phyloP scores from a whole-genome alignment of 2,113 vertebrate species.

The Sinocyclocheilus rhinocerous region DNA sequence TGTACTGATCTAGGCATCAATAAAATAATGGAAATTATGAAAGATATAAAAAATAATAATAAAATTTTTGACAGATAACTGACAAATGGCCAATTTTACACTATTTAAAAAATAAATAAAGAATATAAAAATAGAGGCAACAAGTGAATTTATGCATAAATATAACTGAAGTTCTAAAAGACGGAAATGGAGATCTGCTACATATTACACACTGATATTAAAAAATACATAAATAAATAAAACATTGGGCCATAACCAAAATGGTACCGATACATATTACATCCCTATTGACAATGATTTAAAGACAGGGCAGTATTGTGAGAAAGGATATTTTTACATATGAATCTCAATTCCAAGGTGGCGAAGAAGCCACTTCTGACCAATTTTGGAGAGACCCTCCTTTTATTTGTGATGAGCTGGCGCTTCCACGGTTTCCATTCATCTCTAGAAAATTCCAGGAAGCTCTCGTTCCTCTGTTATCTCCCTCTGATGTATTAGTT shows the following conservation, averaged over 20 bases:
- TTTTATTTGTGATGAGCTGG: slow-evolving; percentile 1
- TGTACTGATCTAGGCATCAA: no score
- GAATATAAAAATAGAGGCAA: not conserved
- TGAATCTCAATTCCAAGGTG: not conserved
- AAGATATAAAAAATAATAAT: no score
- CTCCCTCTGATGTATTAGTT: slow-evolving; percentile 15
- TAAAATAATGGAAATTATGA: not conserved
- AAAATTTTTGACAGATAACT: no score
- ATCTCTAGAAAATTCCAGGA: slow-evolving; percentile 37
- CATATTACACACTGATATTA: no score
- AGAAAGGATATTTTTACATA: not conserved
- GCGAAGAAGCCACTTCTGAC: not conserved
- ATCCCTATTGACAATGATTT: not conserved
- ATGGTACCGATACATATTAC: not conserved
- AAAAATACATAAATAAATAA: not conserved
- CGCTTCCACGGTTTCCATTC: not conserved
- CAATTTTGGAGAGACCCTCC: not conserved
- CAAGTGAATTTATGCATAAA: not conserved
- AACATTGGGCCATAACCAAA: not conserved
- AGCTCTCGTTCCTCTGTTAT: slow-evolving; percentile 29
- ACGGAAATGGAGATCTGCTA: not conserved
- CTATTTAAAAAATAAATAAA: not conserved
- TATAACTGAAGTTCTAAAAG: not conserved
- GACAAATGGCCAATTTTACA: not conserved
- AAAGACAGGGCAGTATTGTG: not conserved